Evolutionary conservation across 2,797 vertebrate species (phyloP).

Genomic region (Limosa lapponica): DNA sequence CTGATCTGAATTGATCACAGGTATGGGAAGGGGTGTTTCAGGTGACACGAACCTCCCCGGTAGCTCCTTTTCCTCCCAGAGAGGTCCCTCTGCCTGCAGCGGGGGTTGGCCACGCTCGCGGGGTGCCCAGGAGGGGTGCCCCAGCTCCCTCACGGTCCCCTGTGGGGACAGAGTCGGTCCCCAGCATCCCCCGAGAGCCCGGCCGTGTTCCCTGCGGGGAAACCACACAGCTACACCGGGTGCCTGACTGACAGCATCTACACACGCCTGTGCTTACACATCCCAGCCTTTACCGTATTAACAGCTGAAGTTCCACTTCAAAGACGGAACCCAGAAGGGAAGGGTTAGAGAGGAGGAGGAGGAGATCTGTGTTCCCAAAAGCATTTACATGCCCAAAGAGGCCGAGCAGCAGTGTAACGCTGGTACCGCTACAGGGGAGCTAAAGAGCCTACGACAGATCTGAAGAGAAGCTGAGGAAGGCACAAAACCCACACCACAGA

Average conservation of each 20-base stretch:
- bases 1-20: not conserved
- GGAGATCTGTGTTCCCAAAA: not conserved
- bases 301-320: not conserved
- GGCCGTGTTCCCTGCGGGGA: not conserved
- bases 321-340: not conserved
- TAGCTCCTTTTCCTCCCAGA: not conserved
- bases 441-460: not conserved
- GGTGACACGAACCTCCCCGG: not conserved
- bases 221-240: accelerated
- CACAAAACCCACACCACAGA: not conserved
- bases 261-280: not conserved
- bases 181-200: accelerated
- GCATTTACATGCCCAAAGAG: not conserved
- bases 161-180: not conserved
- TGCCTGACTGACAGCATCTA: not conserved
- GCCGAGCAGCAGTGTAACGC: not conserved
- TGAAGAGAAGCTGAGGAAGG: not conserved
- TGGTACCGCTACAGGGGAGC: no score
- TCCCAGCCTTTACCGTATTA: not conserved
- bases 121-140: not conserved
- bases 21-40: not conserved
- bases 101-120: accelerated
- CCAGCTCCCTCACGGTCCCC: not conserved
- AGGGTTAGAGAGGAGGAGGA: not conserved
- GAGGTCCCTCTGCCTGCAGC: not conserved